Percentiles rank a stretch among this genome's conserved stretches.
Conservation (phyloP, 2,113 vertebrate genomes). For the Scomber scombrus region DNA sequence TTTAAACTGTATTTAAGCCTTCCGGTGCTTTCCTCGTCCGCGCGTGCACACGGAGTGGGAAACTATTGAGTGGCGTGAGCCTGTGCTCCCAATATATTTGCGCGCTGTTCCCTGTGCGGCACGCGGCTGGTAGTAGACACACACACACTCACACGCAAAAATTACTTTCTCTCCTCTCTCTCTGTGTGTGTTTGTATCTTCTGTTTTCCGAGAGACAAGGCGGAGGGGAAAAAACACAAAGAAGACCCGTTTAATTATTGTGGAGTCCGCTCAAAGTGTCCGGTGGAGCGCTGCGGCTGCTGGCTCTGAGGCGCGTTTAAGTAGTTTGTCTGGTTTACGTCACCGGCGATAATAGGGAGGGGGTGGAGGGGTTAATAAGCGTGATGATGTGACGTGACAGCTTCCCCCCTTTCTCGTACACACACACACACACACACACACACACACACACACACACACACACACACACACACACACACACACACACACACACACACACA, state of each 20-base stretch:
- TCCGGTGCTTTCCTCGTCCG: slow-evolving; percentile 5
- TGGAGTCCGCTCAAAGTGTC: neutral
- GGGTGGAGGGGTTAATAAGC: slow-evolving; percentile 14
- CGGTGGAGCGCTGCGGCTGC: neutral
- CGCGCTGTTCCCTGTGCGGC: neutral
- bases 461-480: neutral
- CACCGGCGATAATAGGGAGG: slow-evolving; percentile 26
- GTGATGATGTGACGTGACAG: slow-evolving; percentile 33
- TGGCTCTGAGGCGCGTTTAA: slow-evolving; percentile 26
- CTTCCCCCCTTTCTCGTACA: too few relatives aligned
- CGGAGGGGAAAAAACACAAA: neutral
- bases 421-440: too few relatives aligned
- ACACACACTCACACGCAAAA: neutral
- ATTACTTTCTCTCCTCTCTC: neutral
- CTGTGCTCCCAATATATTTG: slow-evolving; percentile 23
- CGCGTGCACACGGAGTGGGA: neutral
- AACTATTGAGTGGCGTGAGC: slow-evolving; percentile 10
- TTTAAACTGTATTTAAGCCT: neutral
- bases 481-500: neutral
- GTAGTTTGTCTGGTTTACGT: slow-evolving; percentile 51
- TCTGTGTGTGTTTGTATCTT: neutral
- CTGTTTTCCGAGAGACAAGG: neutral
- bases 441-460: too few relatives aligned
- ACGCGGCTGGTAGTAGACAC: slow-evolving; percentile 14
- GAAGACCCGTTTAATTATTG: neutral